Base-by-base conservation (phyloP, 2,888 invertebrate genomes). In the Drosophila phalerata region DNA sequence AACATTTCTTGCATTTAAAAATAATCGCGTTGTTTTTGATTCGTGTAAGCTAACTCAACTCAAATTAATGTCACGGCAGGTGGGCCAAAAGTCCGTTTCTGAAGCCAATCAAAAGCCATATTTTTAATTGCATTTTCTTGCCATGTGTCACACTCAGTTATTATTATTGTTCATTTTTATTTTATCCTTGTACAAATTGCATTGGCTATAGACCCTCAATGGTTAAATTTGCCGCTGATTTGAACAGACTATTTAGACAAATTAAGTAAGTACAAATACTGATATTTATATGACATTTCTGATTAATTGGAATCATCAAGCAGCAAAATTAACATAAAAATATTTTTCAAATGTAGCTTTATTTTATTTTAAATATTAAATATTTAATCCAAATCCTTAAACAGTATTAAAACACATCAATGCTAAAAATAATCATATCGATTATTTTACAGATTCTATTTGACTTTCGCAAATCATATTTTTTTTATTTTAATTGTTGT, bases 121-220 rank as follows among this genome's bases (percentile, higher is more conserved):
- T 82, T 79, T 82, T 85, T 81, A 85, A 83, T 85, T 83, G 85
- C 85, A 83, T 83, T 77, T 85, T 65, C 66, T 66, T 65, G 69
- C 53, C 62, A 73, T 69, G 69, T 76, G 76, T 66, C 76, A 63
- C 32, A 66, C 65, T 34, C 73, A 22, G 66, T 73, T 69, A 67
- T 76, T 62, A 58, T 68, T 15, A 57, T 61, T 69, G 63, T 66
- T 63, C 52, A 53, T 28, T 15, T 40, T 55, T 25, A 13, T 10
- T 43, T 45, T 9, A 45, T 53, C 37, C n/a, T 10, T 43, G 32
- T 17, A 22, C 47, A 9, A 25, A 28, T 34, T 32, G n/a, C 37
- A 28, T 38, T 6, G 40, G 28, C 25, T 43, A 49, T 48, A 34
- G 11, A 15, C 42, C 43, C 22, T 64, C 43, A 45, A 28, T 43